These are phyloP conservation scores for Periphyllus acericola DNA, from an alignment of 2,888 invertebrate genomes.

Conservation along the genomic window DNA sequence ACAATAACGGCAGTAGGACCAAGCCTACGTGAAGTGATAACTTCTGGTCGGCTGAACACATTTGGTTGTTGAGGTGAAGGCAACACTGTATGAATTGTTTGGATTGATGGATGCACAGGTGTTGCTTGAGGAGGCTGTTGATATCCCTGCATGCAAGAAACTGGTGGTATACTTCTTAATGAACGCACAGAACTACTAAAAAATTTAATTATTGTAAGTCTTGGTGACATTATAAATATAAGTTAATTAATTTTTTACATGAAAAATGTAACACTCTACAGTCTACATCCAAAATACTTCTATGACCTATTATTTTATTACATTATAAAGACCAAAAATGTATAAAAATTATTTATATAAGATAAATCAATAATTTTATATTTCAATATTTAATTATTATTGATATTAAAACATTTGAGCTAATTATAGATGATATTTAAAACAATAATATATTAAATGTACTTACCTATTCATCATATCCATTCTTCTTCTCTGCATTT, in stretches of 20 bases:
- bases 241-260: background rate
- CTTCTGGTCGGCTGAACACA: constrained; percentile 69
- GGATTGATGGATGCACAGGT: constrained; percentile 63
- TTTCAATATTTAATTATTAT: background rate
- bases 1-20: constrained; percentile 62
- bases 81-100: constrained; percentile 65
- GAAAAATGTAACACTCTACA: background rate
- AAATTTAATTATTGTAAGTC: background rate
- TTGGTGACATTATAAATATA: background rate
- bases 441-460: background rate
- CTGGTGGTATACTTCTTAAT: constrained; percentile 58
- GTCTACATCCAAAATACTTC: background rate
- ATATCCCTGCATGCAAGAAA: constrained; percentile 56
- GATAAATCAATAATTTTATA: background rate
- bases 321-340: background rate
- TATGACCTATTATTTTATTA: background rate
- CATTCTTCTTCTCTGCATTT: constrained; percentile 70
- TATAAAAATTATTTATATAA: background rate
- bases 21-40: constrained; percentile 63
- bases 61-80: constrained; percentile 68
- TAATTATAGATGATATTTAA: background rate
- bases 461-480: constrained; percentile 64
- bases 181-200: constrained; percentile 37
- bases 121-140: constrained; percentile 61
- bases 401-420: background rate